phyloP scores from a whole-genome alignment of 1,140 invertebrate genomes.

The Agrypnia vestita region DNA sequence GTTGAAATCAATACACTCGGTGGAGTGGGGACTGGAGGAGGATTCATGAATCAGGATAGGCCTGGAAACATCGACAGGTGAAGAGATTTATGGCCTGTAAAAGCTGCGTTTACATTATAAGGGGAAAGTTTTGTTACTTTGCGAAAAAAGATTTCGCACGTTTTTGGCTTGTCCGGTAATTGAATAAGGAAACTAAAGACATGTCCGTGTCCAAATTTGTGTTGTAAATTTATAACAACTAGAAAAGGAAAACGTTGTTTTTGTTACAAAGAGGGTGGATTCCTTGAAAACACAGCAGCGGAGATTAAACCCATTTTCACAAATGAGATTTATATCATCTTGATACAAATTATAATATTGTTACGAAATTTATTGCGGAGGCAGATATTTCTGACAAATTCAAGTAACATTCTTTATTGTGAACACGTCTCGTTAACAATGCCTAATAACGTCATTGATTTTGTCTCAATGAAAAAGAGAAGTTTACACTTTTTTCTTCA shows the following conservation, averaged over 20 bases:
- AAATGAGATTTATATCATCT: conserved; percentile 6
- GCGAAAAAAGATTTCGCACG: conserved; percentile 30
- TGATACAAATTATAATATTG: not conserved
- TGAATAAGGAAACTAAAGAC: conserved; percentile 38
- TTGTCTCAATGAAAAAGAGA: no score
- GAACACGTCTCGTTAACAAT: no score
- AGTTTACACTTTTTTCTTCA: no score
- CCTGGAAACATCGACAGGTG: conserved; percentile 57
- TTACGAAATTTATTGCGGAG: no score
- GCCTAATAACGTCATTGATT: no score
- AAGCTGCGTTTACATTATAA: conserved; percentile 47
- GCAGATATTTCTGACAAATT: no score
- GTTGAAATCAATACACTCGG: conserved; percentile 49
- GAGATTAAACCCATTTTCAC: not conserved
- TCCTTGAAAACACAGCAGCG: conserved; percentile 15
- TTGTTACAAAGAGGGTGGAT: conserved; percentile 3
- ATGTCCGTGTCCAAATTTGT: conserved; percentile 35
- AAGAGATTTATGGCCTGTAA: conserved; percentile 57
- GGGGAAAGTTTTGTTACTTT: conserved; percentile 36
- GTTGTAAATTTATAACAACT: conserved; percentile 27
- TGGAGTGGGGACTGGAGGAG: not conserved
- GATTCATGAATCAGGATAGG: conserved; percentile 56
- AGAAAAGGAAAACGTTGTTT: conserved; percentile 24
- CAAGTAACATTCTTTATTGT: no score
- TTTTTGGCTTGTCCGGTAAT: conserved; percentile 32